Evolutionary conservation across 1,140 invertebrate species (phyloP).

Genomic region (Dreissena polymorpha): DNA sequence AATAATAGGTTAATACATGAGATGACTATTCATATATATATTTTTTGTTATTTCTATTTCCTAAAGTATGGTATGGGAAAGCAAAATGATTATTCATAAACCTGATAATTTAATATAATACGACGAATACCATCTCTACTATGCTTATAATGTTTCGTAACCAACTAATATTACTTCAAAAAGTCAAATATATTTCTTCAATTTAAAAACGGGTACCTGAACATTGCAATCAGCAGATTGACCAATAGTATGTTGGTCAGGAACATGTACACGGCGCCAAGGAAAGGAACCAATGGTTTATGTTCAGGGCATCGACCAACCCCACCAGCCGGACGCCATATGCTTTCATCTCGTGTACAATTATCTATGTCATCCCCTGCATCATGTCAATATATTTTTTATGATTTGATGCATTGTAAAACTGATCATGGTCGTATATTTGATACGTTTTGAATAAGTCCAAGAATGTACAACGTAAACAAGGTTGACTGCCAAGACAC

Average conservation of each 20-base stretch:
- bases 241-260: slow-evolving; percentile 76
- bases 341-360: slow-evolving; percentile 64
- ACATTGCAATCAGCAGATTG: slow-evolving; percentile 78
- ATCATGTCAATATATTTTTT: not conserved
- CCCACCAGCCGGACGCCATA: slow-evolving; percentile 57
- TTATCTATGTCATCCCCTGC: slow-evolving; percentile 12
- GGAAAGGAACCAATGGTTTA: slow-evolving; percentile 66
- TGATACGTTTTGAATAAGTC: not conserved
- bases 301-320: slow-evolving; percentile 61
- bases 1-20: too few species aligned
- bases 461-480: too few species aligned
- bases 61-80: too few species aligned
- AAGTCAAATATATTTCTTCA: too few species aligned
- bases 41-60: too few species aligned
- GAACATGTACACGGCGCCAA: slow-evolving; percentile 72
- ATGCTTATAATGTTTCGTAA: too few species aligned
- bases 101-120: too few species aligned
- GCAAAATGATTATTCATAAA: too few species aligned
- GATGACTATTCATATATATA: too few species aligned
- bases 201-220: slow-evolving; percentile 64
- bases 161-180: too few species aligned
- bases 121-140: too few species aligned
- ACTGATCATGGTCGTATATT: not conserved
- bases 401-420: not conserved
- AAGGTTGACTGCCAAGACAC: too few species aligned